phyloP scores from a whole-genome alignment of 2,797 vertebrate species.

The Allobates femoralis region DNA sequence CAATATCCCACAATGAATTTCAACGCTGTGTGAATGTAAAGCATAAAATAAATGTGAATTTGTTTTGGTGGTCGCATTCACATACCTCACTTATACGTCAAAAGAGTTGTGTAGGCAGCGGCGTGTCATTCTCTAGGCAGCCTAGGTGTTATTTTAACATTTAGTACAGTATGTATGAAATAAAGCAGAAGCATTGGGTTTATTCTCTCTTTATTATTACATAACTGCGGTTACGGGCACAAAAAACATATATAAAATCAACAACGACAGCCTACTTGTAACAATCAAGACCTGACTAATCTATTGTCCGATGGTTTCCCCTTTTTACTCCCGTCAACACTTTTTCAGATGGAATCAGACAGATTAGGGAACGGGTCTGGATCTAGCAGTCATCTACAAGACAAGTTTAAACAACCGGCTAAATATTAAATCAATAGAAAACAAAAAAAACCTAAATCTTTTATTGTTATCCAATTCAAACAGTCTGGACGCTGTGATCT shows the following conservation, averaged over 20 bases:
- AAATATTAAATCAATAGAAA: constrained; percentile 45
- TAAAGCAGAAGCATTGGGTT: constrained; percentile 10
- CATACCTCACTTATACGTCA: neutral
- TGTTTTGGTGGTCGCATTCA: neutral
- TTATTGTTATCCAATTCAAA: constrained; percentile 55
- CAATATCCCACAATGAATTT: constrained; percentile 9
- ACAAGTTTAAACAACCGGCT: constrained; percentile 55
- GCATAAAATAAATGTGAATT: neutral
- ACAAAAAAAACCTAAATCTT: constrained; percentile 33
- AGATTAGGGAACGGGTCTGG: constrained; percentile 43
- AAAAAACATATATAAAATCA: constrained; percentile 44
- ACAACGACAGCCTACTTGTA: constrained; percentile 35
- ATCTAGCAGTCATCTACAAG: constrained; percentile 43
- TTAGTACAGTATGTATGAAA: constrained; percentile 31
- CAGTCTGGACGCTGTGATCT: constrained; percentile 50
- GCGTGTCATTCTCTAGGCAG: constrained; percentile 3
- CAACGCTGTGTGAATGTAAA: neutral
- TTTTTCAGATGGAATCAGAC: constrained; percentile 60
- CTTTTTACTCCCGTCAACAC: constrained; percentile 59
- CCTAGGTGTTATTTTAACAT: constrained; percentile 40
- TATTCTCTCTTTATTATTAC: constrained; percentile 46
- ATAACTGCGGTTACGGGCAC: constrained; percentile 38
- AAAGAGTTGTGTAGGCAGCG: constrained; percentile 2
- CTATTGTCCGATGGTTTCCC: constrained; percentile 45
- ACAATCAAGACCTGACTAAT: constrained; percentile 39